These are phyloP conservation scores for Hydrolagus affinis DNA, from an alignment of 2,113 vertebrate species.

Conservation along the genomic window DNA sequence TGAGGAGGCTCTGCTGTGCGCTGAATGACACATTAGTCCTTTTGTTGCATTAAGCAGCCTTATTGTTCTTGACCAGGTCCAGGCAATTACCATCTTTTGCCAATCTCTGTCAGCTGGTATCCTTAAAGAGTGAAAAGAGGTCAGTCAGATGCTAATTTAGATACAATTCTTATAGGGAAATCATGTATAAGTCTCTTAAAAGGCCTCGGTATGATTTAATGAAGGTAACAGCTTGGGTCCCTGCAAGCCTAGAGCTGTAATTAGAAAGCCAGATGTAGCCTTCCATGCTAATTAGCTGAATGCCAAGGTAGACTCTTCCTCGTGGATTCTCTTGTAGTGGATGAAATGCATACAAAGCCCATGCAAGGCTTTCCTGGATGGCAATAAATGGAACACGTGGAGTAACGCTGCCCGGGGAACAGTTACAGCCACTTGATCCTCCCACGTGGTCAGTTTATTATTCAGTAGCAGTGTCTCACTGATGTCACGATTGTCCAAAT, in stretches of 20 bases:
- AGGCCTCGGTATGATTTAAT: constrained; percentile 63
- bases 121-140: constrained; percentile 49
- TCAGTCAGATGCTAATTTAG: constrained; percentile 76
- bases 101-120: constrained; percentile 63
- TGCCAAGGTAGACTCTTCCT: constrained; percentile 16
- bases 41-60: constrained; percentile 60
- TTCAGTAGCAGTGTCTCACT: background rate
- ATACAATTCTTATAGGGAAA: constrained; percentile 68
- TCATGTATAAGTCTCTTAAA: constrained; percentile 49
- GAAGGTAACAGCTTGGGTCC: constrained; percentile 67
- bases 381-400: background rate
- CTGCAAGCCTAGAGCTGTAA: constrained; percentile 62
- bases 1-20: constrained; percentile 57
- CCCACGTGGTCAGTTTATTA: background rate
- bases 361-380: background rate
- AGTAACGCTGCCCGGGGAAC: background rate
- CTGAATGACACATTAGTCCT: constrained; percentile 68
- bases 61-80: constrained; percentile 55
- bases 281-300: constrained; percentile 50
- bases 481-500: background rate
- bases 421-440: background rate
- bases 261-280: constrained; percentile 55
- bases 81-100: constrained; percentile 70
- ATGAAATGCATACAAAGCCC: background rate
- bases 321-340: background rate